Evolutionary conservation across 2,888 invertebrate species (phyloP).

Genomic region (Drosophila dives): DNA sequence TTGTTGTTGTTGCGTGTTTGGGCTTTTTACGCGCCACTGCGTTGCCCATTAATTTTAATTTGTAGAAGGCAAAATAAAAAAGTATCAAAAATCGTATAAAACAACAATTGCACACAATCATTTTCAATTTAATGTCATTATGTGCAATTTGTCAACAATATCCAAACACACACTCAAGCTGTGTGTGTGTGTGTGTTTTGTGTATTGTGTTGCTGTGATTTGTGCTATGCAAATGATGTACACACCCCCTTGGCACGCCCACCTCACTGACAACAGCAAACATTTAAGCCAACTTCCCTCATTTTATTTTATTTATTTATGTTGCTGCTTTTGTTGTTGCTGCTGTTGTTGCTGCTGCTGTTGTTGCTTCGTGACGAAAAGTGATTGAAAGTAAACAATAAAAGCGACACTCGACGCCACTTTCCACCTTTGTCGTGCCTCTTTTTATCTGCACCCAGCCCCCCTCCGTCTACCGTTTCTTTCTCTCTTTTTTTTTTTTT

Average conservation of each 20-base stretch:
- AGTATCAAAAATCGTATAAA: conserved; percentile 28
- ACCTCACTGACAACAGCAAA: conserved; percentile 21
- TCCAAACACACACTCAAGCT: conserved; percentile 59
- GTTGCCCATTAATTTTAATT: conserved; percentile 82
- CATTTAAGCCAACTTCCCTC: conserved; percentile 42
- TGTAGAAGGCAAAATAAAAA: conserved; percentile 53
- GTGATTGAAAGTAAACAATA: conserved; percentile 84
- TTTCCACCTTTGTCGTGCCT: conserved; percentile 66
- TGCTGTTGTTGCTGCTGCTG: neutral
- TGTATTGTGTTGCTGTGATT: conserved; percentile 59
- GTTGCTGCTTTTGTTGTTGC: conserved; percentile 22
- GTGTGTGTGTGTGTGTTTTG: conserved; percentile 10
- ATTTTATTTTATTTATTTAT: conserved; percentile 71
- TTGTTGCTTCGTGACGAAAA: conserved; percentile 82
- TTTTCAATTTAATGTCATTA: conserved; percentile 84
- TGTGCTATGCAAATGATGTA: conserved; percentile 71
- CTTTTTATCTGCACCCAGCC: conserved; percentile 13
- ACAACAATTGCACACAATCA: conserved; percentile 82
- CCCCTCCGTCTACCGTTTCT: neutral
- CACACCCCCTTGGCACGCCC: conserved; percentile 18
- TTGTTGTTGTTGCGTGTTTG: conserved; percentile 59
- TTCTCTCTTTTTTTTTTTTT: conserved; percentile 18
- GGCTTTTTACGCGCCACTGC: conserved; percentile 76
- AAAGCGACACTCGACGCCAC: conserved; percentile 76
- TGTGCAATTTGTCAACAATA: conserved; percentile 84